Percentiles rank a stretch among this genome's conserved stretches.
These are phyloP conservation scores for Seladonia tumulorum DNA, from an alignment of 2,888 invertebrate genomes.

Conservation along the genomic window DNA sequence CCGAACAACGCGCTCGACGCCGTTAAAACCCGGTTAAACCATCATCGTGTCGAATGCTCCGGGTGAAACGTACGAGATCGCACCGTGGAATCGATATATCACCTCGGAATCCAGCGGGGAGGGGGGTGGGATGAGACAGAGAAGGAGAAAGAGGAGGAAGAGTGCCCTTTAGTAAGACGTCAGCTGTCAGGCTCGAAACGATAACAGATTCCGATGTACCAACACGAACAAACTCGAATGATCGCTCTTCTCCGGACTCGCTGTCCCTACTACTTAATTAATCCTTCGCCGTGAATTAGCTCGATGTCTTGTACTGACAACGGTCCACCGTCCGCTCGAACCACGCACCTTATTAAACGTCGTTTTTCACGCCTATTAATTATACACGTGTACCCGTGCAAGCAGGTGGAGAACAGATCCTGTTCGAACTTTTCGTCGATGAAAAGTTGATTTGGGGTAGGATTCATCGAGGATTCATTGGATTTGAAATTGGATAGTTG, in stretches of 20 bases:
- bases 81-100: constrained; percentile 58
- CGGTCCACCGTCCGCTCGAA: constrained; percentile 27
- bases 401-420: constrained; percentile 41
- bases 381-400: constrained; percentile 36
- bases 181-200: constrained; percentile 56
- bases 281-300: constrained; percentile 60
- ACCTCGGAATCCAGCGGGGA: constrained; percentile 10
- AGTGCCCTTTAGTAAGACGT: constrained; percentile 61
- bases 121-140: constrained; percentile 20
- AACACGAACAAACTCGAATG: constrained; percentile 39
- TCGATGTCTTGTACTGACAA: constrained; percentile 47
- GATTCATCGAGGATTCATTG: neutral
- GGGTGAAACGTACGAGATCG: constrained; percentile 53
- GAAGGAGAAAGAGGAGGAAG: constrained; percentile 27
- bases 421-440: constrained; percentile 19
- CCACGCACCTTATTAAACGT: constrained; percentile 64
- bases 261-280: constrained; percentile 60
- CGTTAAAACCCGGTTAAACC: constrained; percentile 33
- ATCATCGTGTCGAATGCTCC: constrained; percentile 42
- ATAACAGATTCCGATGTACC: constrained; percentile 55
- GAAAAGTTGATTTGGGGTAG: neutral
- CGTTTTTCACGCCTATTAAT: constrained; percentile 70
- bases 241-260: constrained; percentile 35
- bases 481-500: neutral
- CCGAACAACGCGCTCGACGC: constrained; percentile 21